Evolutionary conservation across 2,888 invertebrate species (phyloP), one percentile per base, ranked within the genome.

Genomic region (Hipparchia sbordonii): DNA sequence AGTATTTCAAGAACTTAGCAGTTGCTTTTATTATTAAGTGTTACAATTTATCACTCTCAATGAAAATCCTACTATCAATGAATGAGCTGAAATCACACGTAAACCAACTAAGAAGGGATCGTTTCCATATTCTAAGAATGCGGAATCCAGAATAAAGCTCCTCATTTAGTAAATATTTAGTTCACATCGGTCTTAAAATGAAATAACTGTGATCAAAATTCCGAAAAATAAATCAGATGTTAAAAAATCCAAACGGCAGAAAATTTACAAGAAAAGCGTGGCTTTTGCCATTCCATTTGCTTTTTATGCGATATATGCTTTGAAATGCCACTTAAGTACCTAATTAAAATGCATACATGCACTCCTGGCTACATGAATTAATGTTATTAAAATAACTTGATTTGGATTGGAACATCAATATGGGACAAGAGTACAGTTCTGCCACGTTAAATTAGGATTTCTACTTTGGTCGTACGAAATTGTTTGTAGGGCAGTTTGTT

Each of bases 271-370:
- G 13, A 48, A 46, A 62, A 9, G 8, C 62, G 8, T 2, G 13
- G 51, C 23, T 52, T 52, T 52, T 23, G 63, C 67, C 45, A 66
- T 68, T 74, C 48, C 63, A 63, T 60, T 65, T 63, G 71, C 65
- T 68, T 71, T 74, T 71, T 33, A 52, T 67, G 48, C 66, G 45
- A 68, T 70, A 70, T 66, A 62, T 68, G 63, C 57, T 74, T 70
- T 70, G 46, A 67, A 74, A 70, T 62, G 52, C 57, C 72, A 72
- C 70, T 74, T 67, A 67, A 69, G 69, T 72, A 23, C 23, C 23
- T 23, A 69, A 74, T 74, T 74, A 74, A 69, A 74, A 66, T 71
- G 69, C 68, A 65, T 52, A 52, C 68, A 56, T 71, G 52, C 60
- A 51, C 45, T 74, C 68, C 62, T 23, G 23, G 23, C 52, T 69